Evolutionary conservation across 2,797 vertebrate species (phyloP), one percentile per base, ranked within the genome.

Genomic region (Pseudochirops corinnae): DNA sequence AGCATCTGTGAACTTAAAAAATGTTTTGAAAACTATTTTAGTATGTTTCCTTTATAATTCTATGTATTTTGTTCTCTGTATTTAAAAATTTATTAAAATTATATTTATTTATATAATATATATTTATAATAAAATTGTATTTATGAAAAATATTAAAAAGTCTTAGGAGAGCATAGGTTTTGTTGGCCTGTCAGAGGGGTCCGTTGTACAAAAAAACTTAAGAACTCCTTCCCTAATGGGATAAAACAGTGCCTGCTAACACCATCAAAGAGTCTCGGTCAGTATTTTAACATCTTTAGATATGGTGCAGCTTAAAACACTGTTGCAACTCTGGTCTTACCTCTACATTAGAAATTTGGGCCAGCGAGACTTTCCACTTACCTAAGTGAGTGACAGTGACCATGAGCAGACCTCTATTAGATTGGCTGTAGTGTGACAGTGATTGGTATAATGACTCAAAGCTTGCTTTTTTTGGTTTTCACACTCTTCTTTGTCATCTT

Each of bases 401-500:
- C 26, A 4, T 29, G 58, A 28, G 57, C n/a, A 90, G 26, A 29
- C 12, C 50, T 4, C 0, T 67, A 46, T 26, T 90, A 58, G 16
- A 55, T 92, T 93, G 62, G 11, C 46, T 95, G n/a, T 39, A 3
- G 0, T 93, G 21, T 93, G 92, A 60, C 62, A 90, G 1, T 50
- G 39, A 50, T 56, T 82, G 24, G 24, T 94, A 58, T 94, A 5
- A 93, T 82, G 50, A 29, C 56, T 31, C 55, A 94, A 57, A 92
- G 60, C 62, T 13, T 39, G 1, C 46, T 31, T 90, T 58, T 96
- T 90, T 74, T 29, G 91, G 39, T 87, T 91, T 95, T 24, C 28
- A 93, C n/a, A 93, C 74, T 94, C 28, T 94, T 96, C 0, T 29
- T 56, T 91, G 18, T 67, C 60, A 52, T 90, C 82, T 28, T 46